Base-by-base conservation (phyloP, 2,888 invertebrate species). In the Cinara cedri region DNA sequence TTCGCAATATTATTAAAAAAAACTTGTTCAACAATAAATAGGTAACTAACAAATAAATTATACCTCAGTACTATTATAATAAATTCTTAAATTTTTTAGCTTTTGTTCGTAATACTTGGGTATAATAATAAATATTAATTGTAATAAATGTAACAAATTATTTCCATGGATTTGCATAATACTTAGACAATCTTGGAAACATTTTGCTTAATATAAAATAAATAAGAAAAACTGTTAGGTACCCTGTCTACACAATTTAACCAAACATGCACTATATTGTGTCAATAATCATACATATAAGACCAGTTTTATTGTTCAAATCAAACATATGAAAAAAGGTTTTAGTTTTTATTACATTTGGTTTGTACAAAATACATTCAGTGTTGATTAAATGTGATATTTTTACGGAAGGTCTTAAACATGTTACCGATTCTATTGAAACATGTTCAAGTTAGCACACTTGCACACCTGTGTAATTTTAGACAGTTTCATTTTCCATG, bases 381-480 rank as follows among this genome's bases (percentile, higher is more conserved):
- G 24, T 72, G 16, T 71, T 46, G 11, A 19, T 19, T n/a, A 10
- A 49, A 72, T 1, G 4, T 57, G n/a, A 24, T 19, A 72, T 72
- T 24, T 68, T 24, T 26, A n/a, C 1, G 3, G 19, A 54, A 14
- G 51, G 9, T n/a, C 34, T 62, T 62, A n/a, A n/a, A 62, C 62
- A 19, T 16, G 60, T 72, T 49, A 60, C 71, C 16, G 44, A 60
- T 44, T 72, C 26, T 26, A 24, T 26, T n/a, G 11, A 66, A 66
- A 24, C 46, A n/a, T 60, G 24, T 60, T 60, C 26, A 60, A 60
- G 72, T 62, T 26, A 62, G 19, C 1, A 26, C 46, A 72, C 57
- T 72, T 72, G 60, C 34, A 72, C 72, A 72, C 19, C 62, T 62
- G 62, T 72, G 72, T 62, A 19, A 62, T 49, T 49, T 72, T 72